Evolutionary conservation across 2,888 invertebrate genomes (phyloP), one percentile per base, ranked within the genome.

Genomic region (Agonopterix heracliana): DNA sequence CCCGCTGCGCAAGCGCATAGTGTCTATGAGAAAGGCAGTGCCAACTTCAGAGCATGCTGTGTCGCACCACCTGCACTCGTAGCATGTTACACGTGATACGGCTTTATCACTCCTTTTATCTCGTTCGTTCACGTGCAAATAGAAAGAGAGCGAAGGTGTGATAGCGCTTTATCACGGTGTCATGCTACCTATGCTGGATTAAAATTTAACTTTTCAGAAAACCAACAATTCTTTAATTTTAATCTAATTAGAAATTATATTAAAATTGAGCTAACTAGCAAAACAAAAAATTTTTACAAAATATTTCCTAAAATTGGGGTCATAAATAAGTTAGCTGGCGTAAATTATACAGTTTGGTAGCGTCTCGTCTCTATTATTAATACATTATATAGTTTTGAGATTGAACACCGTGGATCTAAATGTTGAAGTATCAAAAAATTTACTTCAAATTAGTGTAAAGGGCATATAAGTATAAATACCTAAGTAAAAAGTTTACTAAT

Each of bases 181-280:
- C n/a, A n/a, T n/a, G n/a, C n/a, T n/a, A n/a, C n/a, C n/a, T n/a
- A n/a, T n/a, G n/a, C n/a, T 26, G 26, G 26, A 26, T 26, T 26
- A 26, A 26, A 26, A 26, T 26, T 26, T 5, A 5, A 26, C 26
- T 26, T 26, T 26, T 5, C 26, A 26, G 26, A 26, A 26, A 61
- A 59, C 55, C 57, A 65, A 61, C 61, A 63, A 57, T 54, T 53
- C 57, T 51, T 26, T 26, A 26, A 26, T 10, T 42, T 52, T 47
- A 53, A 56, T 47, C 53, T 49, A 59, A 53, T 57, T 56, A 52
- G 54, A 61, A 55, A 59, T 62, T 61, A 64, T 66, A 60, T 47
- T 52, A 45, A 68, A 75, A 74, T 80, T 80, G 75, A 79, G 78
- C 78, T 78, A 73, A 71, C 68, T 69, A 72, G 64, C 54, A 64